phyloP scores from a whole-genome alignment of 2,113 vertebrate genomes.

The Rafetus swinhoei region DNA sequence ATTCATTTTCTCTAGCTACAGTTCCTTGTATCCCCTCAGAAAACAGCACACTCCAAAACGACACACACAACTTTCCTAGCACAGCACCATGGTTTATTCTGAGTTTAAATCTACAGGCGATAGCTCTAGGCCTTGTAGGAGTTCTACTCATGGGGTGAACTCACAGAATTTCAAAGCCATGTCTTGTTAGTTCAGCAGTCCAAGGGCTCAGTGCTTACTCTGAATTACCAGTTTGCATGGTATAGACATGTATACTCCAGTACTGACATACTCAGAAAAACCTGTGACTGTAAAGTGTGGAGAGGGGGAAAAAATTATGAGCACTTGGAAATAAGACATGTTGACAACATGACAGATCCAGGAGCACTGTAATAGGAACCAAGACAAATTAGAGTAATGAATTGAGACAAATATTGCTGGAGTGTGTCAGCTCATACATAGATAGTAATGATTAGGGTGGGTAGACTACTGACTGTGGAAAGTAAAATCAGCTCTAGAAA shows the following conservation, averaged over 20 bases:
- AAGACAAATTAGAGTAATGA: background rate
- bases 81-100: background rate
- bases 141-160: background rate
- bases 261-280: background rate
- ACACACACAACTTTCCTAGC: rapidly evolving
- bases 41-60: rapidly evolving
- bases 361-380: background rate
- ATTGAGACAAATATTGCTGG: constrained; percentile 2
- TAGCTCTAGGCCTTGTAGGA: background rate
- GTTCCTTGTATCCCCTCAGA: background rate
- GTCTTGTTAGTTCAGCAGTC: rapidly evolving
- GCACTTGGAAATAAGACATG: background rate
- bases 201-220: background rate
- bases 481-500: background rate
- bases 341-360: background rate
- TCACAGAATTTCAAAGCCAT: background rate
- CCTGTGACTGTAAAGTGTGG: background rate
- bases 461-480: background rate
- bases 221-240: background rate
- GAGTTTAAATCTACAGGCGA: background rate
- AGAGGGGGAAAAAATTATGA: background rate
- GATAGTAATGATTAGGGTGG: background rate
- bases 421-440: background rate
- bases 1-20: rapidly evolving
- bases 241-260: background rate